Evolutionary conservation across 35 echinoderm and acorn worm genomes (phyloP).

Genomic region (Hemicentrotus pulcherrimus): DNA sequence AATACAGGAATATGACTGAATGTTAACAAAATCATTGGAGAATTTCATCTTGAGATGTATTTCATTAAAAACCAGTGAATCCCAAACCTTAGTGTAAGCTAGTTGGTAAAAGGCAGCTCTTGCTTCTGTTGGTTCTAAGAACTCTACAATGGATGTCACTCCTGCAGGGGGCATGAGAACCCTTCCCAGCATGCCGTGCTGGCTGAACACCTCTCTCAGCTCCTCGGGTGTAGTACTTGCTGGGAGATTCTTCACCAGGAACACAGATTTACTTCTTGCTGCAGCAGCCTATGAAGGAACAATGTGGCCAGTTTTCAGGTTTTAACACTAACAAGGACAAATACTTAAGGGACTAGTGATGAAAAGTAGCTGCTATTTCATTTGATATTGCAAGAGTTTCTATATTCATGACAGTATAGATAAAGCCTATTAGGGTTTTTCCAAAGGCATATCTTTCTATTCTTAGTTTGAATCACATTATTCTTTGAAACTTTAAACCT

Average conservation of each 20-base stretch:
- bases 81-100: slow-evolving; percentile 90
- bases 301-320: neutral
- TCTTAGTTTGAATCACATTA: no score
- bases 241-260: slow-evolving; percentile 91
- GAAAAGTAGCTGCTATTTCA: neutral
- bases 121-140: slow-evolving; percentile 87
- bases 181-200: slow-evolving; percentile 77
- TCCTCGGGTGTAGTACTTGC: slow-evolving; percentile 75
- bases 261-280: slow-evolving; percentile 82
- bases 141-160: slow-evolving; percentile 86
- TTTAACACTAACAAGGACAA: neutral
- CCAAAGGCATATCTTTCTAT: no score
- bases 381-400: neutral
- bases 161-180: slow-evolving; percentile 89
- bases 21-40: neutral
- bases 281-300: slow-evolving; percentile 38
- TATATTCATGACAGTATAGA: no score
- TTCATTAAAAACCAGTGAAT: neutral
- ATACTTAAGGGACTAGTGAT: neutral
- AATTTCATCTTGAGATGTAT: neutral
- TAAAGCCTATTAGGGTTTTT: no score
- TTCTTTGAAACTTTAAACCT: no score
- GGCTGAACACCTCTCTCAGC: slow-evolving; percentile 69
- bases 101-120: slow-evolving; percentile 79
- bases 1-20: neutral